A percentile compares a stretch with the other conserved stretches of the same genome.
Conservation (phyloP, 2,113 vertebrate genomes). For the Dipodomys spectabilis region DNA sequence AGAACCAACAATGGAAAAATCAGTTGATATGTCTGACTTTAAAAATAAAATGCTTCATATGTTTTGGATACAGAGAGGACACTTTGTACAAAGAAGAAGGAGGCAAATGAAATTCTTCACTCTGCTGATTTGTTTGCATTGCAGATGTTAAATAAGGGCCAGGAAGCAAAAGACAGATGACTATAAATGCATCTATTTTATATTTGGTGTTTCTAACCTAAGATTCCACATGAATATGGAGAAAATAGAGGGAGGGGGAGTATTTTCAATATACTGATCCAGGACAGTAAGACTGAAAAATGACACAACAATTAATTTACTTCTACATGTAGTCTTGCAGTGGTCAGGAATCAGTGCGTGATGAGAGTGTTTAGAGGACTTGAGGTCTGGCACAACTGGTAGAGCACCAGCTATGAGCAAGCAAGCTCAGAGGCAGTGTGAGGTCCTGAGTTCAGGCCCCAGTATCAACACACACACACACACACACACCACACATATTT, state of each 20-base stretch:
- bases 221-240: not conserved
- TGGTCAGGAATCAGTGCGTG: not conserved
- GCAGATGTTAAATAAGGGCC: not conserved
- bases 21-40: not conserved
- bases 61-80: not conserved
- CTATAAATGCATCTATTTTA: not conserved
- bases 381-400: no score
- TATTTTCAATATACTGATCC: not conserved
- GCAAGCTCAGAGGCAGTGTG: no score
- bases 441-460: no score
- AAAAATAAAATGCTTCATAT: not conserved
- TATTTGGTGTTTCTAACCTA: not conserved
- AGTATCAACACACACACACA: no score
- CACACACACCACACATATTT: no score
- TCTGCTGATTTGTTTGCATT: not conserved
- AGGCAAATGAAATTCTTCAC: not conserved
- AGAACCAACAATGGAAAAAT: not conserved
- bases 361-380: not conserved
- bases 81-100: not conserved
- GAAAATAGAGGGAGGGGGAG: not conserved
- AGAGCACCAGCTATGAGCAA: no score
- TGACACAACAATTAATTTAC: not conserved
- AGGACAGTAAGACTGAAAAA: not conserved
- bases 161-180: not conserved
- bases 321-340: no score